A percentile compares a stretch with the other conserved stretches of the same genome.
These are phyloP conservation scores for Drosophila prolongata DNA, from an alignment of 2,888 invertebrate genomes.

Conservation along the genomic window DNA sequence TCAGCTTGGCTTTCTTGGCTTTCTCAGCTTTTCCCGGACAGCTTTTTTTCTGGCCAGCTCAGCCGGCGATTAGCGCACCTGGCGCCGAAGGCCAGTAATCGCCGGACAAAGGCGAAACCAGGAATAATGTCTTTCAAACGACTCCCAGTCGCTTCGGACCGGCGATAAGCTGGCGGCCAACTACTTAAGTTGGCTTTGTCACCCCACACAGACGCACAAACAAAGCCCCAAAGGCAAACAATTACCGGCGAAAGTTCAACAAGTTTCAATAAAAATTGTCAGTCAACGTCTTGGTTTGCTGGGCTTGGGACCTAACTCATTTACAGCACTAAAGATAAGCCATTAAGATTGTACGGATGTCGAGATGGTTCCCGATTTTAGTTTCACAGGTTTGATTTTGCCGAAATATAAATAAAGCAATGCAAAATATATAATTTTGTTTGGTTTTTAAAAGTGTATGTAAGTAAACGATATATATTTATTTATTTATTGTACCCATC, in stretches of 20 bases:
- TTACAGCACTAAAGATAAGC: constrained; percentile 5
- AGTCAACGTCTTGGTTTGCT: constrained; percentile 27
- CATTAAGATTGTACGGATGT: background rate
- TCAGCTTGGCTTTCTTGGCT: constrained; percentile 9
- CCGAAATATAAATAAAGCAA: background rate
- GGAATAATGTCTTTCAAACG: constrained; percentile 67
- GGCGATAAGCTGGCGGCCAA: constrained; percentile 62
- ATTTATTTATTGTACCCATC: too few species aligned
- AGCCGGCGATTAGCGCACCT: constrained; percentile 76
- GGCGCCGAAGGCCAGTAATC: constrained; percentile 36
- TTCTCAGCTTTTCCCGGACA: constrained; percentile 1
- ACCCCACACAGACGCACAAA: constrained; percentile 19
- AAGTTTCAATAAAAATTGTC: constrained; percentile 57
- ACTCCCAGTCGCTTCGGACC: constrained; percentile 12
- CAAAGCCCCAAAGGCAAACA: constrained; percentile 50
- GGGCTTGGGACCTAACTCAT: constrained; percentile 18
- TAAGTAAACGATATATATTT: too few species aligned
- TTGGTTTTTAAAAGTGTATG: too few species aligned
- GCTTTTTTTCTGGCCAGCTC: constrained; percentile 47
- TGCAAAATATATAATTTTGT: too few species aligned
- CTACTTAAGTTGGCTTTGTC: constrained; percentile 63
- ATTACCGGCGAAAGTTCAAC: constrained; percentile 51
- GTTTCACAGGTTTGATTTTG: background rate
- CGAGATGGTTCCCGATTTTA: background rate
- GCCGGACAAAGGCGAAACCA: constrained; percentile 51